Evolutionary conservation across 2,888 invertebrate species (phyloP).

Genomic region (Drosophila siamana): DNA sequence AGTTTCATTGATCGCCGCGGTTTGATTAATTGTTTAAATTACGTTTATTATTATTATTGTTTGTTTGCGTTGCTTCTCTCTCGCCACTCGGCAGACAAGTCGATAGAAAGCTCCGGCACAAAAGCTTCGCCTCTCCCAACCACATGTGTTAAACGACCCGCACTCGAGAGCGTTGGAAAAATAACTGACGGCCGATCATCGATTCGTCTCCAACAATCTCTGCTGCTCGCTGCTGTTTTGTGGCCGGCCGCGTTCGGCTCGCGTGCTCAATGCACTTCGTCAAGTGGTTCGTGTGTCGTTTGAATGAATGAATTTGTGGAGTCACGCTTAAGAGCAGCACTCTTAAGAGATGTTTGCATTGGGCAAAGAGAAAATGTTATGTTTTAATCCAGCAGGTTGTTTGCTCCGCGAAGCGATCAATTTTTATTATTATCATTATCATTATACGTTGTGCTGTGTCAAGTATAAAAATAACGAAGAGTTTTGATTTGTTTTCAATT

Average conservation of each 20-base stretch:
- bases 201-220: constrained; percentile 24
- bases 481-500: constrained; percentile 41
- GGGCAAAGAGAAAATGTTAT: constrained; percentile 33
- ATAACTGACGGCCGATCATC: constrained; percentile 64
- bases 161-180: constrained; percentile 75
- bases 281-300: constrained; percentile 15
- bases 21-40: constrained; percentile 80
- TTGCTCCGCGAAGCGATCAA: constrained; percentile 42
- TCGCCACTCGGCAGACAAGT: constrained; percentile 19
- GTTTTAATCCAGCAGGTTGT: constrained; percentile 53
- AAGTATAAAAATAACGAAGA: constrained; percentile 1
- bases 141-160: constrained; percentile 62
- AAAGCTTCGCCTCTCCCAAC: constrained; percentile 47
- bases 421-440: constrained; percentile 34
- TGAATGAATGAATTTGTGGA: constrained; percentile 69
- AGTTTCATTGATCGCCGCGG: constrained; percentile 78
- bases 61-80: constrained; percentile 36
- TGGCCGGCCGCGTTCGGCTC: constrained; percentile 41
- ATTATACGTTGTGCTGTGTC: constrained; percentile 19
- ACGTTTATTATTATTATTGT: constrained; percentile 71
- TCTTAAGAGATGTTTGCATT: constrained; percentile 34
- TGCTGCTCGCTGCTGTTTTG: constrained; percentile 19
- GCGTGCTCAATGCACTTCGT: constrained; percentile 46
- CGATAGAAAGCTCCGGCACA: constrained; percentile 38
- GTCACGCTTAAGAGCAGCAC: constrained; percentile 34